Conservation (phyloP, 1,140 invertebrate genomes). For the Ganaspis sp. region DNA sequence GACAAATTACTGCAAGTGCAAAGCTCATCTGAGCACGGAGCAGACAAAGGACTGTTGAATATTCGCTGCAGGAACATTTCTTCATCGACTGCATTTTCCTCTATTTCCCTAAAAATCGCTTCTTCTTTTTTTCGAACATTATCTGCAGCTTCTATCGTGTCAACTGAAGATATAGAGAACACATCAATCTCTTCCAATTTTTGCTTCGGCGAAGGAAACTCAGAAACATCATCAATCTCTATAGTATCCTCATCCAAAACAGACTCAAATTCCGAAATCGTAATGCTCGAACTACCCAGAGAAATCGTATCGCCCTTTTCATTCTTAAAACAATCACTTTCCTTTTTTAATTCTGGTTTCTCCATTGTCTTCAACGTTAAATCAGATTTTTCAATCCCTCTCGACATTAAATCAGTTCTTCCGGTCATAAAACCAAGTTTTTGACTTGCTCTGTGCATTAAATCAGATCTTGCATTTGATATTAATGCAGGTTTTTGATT, state of each 20-base stretch:
- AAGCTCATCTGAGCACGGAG: background rate
- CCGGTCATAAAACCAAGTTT: too few relatives aligned
- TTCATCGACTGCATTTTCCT: constrained; percentile 33
- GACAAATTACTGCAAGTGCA: background rate
- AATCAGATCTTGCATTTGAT: too few relatives aligned
- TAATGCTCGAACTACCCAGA: background rate
- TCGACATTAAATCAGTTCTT: too few relatives aligned
- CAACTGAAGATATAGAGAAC: background rate
- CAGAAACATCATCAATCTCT: constrained; percentile 13
- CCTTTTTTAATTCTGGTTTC: too few relatives aligned
- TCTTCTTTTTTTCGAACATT: constrained; percentile 29
- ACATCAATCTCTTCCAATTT: background rate
- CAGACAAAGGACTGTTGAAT: background rate
- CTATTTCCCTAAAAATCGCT: constrained; percentile 36
- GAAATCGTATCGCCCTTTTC: background rate
- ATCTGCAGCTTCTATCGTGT: background rate
- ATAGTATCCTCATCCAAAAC: background rate
- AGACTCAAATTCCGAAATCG: constrained; percentile 15
- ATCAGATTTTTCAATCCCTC: too few relatives aligned
- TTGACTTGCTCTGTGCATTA: too few relatives aligned
- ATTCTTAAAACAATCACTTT: too few relatives aligned
- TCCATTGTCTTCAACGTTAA: too few relatives aligned
- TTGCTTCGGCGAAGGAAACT: background rate
- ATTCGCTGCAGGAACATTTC: constrained; percentile 2
- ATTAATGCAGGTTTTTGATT: too few relatives aligned